Conservation (phyloP, 2,797 vertebrate genomes). For the Aldrovandia affinis region DNA sequence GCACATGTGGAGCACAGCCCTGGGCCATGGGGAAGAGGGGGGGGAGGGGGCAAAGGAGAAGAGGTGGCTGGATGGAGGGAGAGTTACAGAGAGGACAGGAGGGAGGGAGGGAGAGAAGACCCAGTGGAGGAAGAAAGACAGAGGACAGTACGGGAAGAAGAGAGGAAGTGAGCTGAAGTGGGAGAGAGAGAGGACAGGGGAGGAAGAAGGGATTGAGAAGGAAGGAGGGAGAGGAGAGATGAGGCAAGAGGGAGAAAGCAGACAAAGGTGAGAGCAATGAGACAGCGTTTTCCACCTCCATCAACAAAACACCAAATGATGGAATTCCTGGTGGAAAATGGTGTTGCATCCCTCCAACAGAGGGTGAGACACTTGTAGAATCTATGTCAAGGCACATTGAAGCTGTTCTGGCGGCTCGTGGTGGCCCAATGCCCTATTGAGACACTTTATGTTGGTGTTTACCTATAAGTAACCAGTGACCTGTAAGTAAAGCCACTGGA, state of each 20-base stretch:
- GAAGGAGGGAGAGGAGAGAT: slow-evolving; percentile 61
- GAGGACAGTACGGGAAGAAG: neutral
- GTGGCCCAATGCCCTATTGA: no score
- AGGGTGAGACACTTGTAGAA: no score
- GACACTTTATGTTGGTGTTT: no score
- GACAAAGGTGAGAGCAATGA: slow-evolving; percentile 46
- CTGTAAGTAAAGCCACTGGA: neutral
- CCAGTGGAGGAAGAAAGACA: neutral
- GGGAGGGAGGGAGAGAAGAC: neutral
- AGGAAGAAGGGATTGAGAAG: neutral
- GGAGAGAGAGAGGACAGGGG: neutral
- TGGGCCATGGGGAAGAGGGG: slow-evolving; percentile 42
- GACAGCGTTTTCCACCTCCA: slow-evolving; percentile 28
- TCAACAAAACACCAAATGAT: no score
- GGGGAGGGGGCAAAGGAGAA: slow-evolving; percentile 26
- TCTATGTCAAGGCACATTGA: no score
- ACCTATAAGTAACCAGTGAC: no score
- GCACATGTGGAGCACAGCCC: slow-evolving; percentile 52
- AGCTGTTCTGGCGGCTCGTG: no score
- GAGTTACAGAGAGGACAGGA: neutral
- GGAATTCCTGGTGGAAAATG: no score
- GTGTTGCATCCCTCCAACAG: no score
- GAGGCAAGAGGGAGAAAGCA: slow-evolving; percentile 45
- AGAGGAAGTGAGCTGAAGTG: neutral
- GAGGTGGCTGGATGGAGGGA: neutral